phyloP scores from a whole-genome alignment of 2,797 vertebrate species.

The Lates japonicus region DNA sequence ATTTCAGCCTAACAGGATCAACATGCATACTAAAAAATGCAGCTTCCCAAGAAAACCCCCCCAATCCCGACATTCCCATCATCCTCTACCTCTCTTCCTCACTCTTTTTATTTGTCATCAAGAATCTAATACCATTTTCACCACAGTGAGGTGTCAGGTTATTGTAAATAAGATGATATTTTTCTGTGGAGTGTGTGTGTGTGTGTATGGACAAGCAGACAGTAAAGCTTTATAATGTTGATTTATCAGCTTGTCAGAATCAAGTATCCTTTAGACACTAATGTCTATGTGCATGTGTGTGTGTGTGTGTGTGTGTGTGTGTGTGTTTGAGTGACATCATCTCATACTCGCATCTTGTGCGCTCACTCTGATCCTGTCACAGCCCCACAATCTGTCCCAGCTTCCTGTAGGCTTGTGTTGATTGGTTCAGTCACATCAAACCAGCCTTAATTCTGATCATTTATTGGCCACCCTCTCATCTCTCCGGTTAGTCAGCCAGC shows the following conservation, averaged over 20 bases:
- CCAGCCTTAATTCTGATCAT: constrained; percentile 77
- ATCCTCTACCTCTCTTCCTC: constrained; percentile 73
- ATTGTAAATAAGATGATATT: constrained; percentile 86
- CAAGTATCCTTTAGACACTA: constrained; percentile 77
- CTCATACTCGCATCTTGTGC: constrained; percentile 58
- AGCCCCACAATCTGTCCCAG: constrained; percentile 46
- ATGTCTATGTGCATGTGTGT: constrained; percentile 60
- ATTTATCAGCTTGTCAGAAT: constrained; percentile 87
- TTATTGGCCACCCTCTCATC: constrained; percentile 70
- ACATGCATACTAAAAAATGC: constrained; percentile 84
- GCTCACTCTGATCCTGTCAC: constrained; percentile 73
- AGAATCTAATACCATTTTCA: constrained; percentile 85
- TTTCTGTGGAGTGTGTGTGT: constrained; percentile 54
- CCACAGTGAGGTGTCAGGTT: constrained; percentile 83
- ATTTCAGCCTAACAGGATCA: constrained; percentile 87
- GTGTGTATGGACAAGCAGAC: constrained; percentile 38
- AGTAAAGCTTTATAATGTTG: constrained; percentile 82
- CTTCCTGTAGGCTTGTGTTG: constrained; percentile 52
- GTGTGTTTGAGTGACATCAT: constrained; percentile 71
- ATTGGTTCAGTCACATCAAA: constrained; percentile 81
- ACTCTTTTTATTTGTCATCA: constrained; percentile 87
- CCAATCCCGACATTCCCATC: constrained; percentile 73
- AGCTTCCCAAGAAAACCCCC: constrained; percentile 74
- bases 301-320: constrained; percentile 50
- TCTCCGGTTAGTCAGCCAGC: constrained; percentile 43